Evolutionary conservation across 2,888 invertebrate genomes (phyloP).

Genomic region (Kryphioiulus occultus): DNA sequence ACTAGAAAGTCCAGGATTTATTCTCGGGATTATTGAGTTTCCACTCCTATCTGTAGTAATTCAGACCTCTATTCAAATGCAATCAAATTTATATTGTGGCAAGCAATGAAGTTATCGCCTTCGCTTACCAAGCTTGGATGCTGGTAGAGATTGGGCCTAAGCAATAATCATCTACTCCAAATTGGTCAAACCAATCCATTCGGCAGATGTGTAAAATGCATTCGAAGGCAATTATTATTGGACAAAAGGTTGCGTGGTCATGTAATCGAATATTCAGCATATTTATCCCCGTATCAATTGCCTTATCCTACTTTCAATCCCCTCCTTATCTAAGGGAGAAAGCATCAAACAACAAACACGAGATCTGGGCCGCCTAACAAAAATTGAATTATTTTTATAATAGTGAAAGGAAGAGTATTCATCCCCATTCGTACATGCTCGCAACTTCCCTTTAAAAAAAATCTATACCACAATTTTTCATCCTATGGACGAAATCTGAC

Average conservation of each 20-base stretch:
- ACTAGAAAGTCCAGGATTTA: too few species aligned
- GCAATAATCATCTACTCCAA: conserved; percentile 1
- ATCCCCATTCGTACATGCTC: background rate
- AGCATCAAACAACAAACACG: background rate
- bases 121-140: background rate
- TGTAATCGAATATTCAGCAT: background rate
- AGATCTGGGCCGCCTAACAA: background rate
- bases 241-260: conserved; percentile 16
- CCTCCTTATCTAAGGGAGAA: conserved; percentile 12
- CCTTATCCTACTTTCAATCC: background rate
- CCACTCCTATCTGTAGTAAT: background rate
- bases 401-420: background rate
- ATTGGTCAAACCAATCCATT: background rate
- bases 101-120: background rate
- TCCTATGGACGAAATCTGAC: background rate
- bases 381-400: conserved; percentile 20
- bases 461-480: background rate
- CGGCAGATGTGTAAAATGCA: conserved; percentile 7
- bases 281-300: conserved; percentile 9
- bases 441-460: background rate
- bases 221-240: background rate
- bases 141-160: background rate
- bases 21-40: too few species aligned
- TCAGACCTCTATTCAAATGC: background rate
- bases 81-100: background rate